Conservation (phyloP, 2,113 vertebrate species). For the Hyaena hyaena region DNA sequence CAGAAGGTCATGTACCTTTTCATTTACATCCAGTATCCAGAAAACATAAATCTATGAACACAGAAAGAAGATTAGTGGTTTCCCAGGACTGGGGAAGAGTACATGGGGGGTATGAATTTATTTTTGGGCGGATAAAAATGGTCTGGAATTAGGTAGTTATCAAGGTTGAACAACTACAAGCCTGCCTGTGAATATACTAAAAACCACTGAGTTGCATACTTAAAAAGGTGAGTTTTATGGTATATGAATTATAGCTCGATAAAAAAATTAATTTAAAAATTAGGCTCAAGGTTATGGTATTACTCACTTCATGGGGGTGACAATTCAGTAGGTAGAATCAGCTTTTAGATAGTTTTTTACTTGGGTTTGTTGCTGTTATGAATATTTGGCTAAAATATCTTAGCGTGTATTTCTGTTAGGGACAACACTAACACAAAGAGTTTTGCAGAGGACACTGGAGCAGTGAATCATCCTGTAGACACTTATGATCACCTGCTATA, state of each 20-base stretch:
- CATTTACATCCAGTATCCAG: neutral
- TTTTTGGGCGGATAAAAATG: neutral
- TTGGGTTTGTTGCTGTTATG: conserved; percentile 3
- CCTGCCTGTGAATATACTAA: neutral
- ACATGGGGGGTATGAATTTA: neutral
- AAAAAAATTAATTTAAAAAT: conserved; percentile 4
- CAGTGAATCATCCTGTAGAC: neutral
- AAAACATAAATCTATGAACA: neutral
- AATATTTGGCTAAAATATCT: neutral
- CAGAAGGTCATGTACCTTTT: neutral
- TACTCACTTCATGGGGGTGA: neutral
- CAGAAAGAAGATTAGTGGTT: neutral
- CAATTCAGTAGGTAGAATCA: neutral
- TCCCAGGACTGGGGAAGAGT: neutral
- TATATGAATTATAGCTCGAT: neutral
- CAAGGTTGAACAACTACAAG: neutral
- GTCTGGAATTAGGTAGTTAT: neutral
- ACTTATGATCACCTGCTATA: neutral
- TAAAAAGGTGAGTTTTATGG: neutral
- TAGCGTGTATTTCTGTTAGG: neutral
- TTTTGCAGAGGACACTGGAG: neutral
- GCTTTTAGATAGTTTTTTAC: neutral
- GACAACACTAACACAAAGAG: neutral
- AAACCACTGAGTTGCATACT: neutral
- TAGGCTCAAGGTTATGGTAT: neutral